These are phyloP conservation scores for Euura saliciscinereae DNA, from an alignment of 1,140 invertebrate genomes.

Conservation along the genomic window DNA sequence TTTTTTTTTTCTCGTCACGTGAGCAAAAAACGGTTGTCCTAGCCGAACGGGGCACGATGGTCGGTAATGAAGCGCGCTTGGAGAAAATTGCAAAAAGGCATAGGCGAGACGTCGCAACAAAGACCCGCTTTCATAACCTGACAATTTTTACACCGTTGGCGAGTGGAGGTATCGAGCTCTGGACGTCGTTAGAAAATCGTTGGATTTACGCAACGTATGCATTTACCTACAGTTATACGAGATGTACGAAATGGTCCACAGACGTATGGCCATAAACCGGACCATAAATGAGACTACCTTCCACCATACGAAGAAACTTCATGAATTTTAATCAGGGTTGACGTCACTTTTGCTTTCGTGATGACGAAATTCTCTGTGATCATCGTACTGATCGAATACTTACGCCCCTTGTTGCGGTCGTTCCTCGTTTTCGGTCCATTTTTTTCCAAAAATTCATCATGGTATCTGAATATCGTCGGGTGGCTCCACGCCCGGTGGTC, in stretches of 20 bases:
- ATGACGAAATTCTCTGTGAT: background rate
- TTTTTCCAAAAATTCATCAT: slow-evolving; percentile 21
- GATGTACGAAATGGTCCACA: background rate
- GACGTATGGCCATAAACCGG: too few species aligned
- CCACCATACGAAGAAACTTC: background rate
- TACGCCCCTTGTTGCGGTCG: background rate
- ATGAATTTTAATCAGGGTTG: background rate
- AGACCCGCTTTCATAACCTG: background rate
- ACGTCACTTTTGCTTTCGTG: background rate
- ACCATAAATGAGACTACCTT: too few species aligned
- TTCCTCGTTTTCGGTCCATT: background rate
- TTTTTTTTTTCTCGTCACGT: too few species aligned
- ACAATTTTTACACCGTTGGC: background rate
- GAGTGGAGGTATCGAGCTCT: background rate
- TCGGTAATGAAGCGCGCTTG: background rate
- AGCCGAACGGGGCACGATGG: background rate
- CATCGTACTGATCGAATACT: background rate
- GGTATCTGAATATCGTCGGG: slow-evolving; percentile 17
- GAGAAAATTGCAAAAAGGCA: too few species aligned
- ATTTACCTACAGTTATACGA: too few species aligned
- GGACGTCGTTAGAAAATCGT: background rate
- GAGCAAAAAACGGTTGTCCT: background rate
- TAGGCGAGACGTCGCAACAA: background rate
- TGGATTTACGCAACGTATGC: background rate
- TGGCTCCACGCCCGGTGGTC: background rate